These are phyloP conservation scores for Apostichopus japonicus DNA, from an alignment of 35 echinoderm and acorn worm species.

Conservation along the genomic window DNA sequence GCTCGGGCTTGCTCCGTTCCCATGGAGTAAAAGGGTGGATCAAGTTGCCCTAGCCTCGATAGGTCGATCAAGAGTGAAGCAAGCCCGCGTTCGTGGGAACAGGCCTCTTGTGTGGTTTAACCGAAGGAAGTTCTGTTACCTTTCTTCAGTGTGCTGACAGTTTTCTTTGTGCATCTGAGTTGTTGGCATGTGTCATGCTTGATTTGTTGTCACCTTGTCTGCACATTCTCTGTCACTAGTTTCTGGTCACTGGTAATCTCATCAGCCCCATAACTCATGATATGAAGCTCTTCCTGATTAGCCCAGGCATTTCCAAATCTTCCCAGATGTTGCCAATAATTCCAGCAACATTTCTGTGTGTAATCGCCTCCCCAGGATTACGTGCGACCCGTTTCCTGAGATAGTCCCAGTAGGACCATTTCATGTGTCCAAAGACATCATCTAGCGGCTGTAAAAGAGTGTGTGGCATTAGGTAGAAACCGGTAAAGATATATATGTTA, in stretches of 20 bases:
- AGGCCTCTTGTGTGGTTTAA: background rate
- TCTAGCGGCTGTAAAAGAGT: slow-evolving; percentile 21
- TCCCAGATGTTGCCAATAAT: slow-evolving; percentile 52
- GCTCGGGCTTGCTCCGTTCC: no score
- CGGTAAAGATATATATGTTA: background rate
- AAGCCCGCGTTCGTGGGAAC: no score
- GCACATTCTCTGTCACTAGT: no score
- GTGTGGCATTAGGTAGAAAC: slow-evolving; percentile 44
- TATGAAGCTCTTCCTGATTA: background rate
- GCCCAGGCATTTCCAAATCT: background rate
- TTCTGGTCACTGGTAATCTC: slow-evolving; percentile 16
- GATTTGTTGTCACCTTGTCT: background rate
- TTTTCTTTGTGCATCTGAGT: slow-evolving; percentile 37
- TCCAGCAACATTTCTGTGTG: slow-evolving; percentile 13
- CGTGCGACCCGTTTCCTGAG: slow-evolving; percentile 16
- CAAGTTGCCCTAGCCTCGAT: no score
- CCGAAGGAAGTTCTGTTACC: slow-evolving; percentile 26
- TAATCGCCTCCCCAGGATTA: slow-evolving; percentile 13
- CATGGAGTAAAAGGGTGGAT: no score
- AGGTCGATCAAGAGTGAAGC: no score
- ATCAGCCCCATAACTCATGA: background rate
- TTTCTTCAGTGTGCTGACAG: slow-evolving; percentile 6
- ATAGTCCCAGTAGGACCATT: slow-evolving; percentile 27
- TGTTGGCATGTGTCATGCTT: background rate
- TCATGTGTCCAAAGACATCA: slow-evolving; percentile 11